Base-by-base conservation (phyloP, 2,888 invertebrate genomes). In the Sarcophaga subvicina region DNA sequence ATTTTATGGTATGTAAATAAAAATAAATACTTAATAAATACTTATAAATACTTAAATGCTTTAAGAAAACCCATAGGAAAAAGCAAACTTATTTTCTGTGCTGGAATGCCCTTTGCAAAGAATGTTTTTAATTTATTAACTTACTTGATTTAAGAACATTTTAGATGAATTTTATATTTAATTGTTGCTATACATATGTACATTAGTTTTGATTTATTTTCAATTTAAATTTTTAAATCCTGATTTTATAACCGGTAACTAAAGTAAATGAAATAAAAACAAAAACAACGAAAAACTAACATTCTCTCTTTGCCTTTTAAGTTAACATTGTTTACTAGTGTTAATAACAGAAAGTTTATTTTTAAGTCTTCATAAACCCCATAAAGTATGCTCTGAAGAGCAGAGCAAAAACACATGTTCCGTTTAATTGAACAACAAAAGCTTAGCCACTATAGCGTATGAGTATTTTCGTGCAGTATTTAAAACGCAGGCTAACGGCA, bases 371-470 rank as follows among this genome's bases (percentile, higher is more conserved):
- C 27, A 49, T 64, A 6, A 17, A 14, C 73, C 54, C 73, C 69
- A 49, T n/a, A 69, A 77, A 73, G 72, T 80, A 79, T 70, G 70
- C 79, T 75, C 27, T 67, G 37, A 25, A 20, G 45, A 37, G 37
- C 37, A 37, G 10, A 10, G 4, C 37, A 12, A 12, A 83, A 83
- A 64, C 71, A 83, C 45, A 78, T 83, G 83, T 83, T 75, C 20
- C 45, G 73, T 69, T 75, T 70, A 73, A 27, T 12, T n/a, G 59
- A 45, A 59, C 5, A 27, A 37, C 17, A 10, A 67, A 73, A 67
- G 73, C 81, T 81, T 75, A 59, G 37, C 37, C 78, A 59, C 73
- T 11, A 20, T 59, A 62, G 73, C 84, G 83, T 81, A 83, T 83
- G 80, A 87, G 83, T 70, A 54, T 70, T 87, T 47, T 37, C 62